Evolutionary conservation across 2,888 invertebrate genomes (phyloP).

Genomic region (Apodemia duryi): DNA sequence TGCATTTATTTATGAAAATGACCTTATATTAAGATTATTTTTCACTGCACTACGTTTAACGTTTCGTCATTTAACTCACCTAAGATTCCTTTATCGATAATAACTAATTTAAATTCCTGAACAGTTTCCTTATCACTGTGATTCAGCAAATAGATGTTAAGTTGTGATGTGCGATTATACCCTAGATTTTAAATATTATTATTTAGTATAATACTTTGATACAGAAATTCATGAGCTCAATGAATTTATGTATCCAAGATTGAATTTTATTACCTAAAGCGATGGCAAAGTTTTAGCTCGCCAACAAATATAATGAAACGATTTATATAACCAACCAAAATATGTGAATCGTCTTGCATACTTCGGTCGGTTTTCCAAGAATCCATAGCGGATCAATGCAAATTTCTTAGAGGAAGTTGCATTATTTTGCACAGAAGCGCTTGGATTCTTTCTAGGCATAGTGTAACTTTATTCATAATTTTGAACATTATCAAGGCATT

Average conservation of each 20-base stretch:
- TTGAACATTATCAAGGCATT: constrained; percentile 40
- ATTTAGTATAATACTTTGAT: constrained; percentile 54
- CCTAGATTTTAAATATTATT: constrained; percentile 56
- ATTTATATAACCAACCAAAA: constrained; percentile 32
- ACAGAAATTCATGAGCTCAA: constrained; percentile 71
- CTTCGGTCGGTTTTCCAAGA: constrained; percentile 45
- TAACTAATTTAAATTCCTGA: constrained; percentile 44
- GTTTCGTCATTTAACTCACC: constrained; percentile 50
- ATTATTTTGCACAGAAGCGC: constrained; percentile 63
- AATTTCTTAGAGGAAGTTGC: constrained; percentile 77
- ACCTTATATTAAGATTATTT: constrained; percentile 51
- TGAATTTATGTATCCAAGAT: constrained; percentile 64
- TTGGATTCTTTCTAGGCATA: constrained; percentile 52
- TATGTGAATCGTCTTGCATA: constrained; percentile 29
- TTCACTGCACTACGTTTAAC: constrained; percentile 52
- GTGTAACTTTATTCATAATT: constrained; percentile 22
- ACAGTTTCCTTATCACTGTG: constrained; percentile 49
- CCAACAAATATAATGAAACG: constrained; percentile 21
- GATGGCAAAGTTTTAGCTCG: constrained; percentile 51
- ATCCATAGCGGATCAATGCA: constrained; percentile 70
- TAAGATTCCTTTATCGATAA: constrained; percentile 66
- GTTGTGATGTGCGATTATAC: constrained; percentile 74
- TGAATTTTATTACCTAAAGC: constrained; percentile 43
- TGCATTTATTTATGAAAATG: constrained; percentile 48
- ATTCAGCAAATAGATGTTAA: constrained; percentile 71